A percentile compares a stretch with the other conserved stretches of the same genome.
phyloP scores from a whole-genome alignment of 2,888 invertebrate species.

The Polyploca ridens region DNA sequence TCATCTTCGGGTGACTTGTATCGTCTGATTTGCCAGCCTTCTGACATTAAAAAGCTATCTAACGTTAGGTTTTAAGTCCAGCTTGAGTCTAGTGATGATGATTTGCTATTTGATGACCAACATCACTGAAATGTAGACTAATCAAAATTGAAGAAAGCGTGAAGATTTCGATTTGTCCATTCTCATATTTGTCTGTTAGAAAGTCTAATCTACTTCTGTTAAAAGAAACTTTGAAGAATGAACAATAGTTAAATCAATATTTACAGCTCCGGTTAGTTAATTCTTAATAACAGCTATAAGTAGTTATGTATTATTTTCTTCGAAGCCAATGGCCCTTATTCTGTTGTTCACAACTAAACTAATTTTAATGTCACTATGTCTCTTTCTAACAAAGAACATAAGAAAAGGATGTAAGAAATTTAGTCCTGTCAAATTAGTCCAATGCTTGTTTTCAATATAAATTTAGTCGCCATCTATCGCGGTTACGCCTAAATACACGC shows the following conservation, averaged over 20 bases:
- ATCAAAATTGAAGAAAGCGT: conserved; percentile 1
- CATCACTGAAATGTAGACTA: background rate
- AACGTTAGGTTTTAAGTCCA: background rate
- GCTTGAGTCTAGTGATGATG: background rate
- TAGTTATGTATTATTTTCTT: background rate
- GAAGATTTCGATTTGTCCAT: background rate
- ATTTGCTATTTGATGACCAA: background rate
- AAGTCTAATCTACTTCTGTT: background rate
- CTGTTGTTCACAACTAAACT: too few relatives aligned
- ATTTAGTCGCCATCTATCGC: too few relatives aligned
- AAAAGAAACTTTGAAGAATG: background rate
- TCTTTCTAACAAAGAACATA: too few relatives aligned
- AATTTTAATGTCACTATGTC: too few relatives aligned
- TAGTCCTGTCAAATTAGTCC: too few relatives aligned
- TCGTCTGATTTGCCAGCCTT: too few relatives aligned
- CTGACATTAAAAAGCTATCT: too few relatives aligned
- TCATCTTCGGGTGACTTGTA: too few relatives aligned
- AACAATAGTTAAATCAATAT: background rate
- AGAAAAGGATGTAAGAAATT: too few relatives aligned
- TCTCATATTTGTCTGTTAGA: conserved; percentile 3
- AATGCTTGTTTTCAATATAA: too few relatives aligned
- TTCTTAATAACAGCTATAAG: background rate
- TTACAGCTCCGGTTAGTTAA: background rate
- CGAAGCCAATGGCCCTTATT: too few relatives aligned
- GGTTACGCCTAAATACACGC: too few relatives aligned